phyloP scores from a whole-genome alignment of 2,888 invertebrate genomes.

The Heliconius sara region DNA sequence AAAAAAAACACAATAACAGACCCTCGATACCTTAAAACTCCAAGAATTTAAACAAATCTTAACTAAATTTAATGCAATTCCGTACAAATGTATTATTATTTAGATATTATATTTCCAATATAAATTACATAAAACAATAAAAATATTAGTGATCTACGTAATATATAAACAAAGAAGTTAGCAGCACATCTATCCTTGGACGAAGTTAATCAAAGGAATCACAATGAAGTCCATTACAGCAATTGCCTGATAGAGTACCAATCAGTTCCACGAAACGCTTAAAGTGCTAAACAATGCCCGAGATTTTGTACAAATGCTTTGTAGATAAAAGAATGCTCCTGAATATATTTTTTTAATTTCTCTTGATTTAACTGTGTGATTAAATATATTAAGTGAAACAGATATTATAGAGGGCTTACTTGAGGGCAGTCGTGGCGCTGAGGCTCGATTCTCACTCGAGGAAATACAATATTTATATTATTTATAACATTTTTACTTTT shows the following conservation, averaged over 20 bases:
- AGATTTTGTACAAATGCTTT: constrained; percentile 2
- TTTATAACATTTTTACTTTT: no score
- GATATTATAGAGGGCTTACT: no score
- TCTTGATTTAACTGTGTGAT: not conserved
- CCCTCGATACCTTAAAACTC: no score
- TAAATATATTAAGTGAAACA: not conserved
- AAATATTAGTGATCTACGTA: constrained; percentile 10
- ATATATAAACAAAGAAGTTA: constrained; percentile 17
- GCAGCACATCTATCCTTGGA: constrained; percentile 51
- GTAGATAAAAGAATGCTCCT: not conserved
- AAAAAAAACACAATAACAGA: no score
- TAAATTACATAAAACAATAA: not conserved
- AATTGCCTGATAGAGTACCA: constrained; percentile 56
- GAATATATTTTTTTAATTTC: not conserved
- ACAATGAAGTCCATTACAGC: constrained; percentile 58
- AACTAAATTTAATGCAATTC: not conserved
- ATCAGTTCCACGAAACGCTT: constrained; percentile 52
- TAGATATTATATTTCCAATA: not conserved
- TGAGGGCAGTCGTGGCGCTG: no score
- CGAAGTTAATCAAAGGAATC: constrained; percentile 69
- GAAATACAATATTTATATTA: no score
- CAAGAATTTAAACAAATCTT: no score
- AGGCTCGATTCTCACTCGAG: no score
- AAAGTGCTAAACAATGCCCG: constrained; percentile 29
- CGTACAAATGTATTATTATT: not conserved